Evolutionary conservation across 2,888 invertebrate species (phyloP).

Genomic region (Ceratothoa steindachneri): DNA sequence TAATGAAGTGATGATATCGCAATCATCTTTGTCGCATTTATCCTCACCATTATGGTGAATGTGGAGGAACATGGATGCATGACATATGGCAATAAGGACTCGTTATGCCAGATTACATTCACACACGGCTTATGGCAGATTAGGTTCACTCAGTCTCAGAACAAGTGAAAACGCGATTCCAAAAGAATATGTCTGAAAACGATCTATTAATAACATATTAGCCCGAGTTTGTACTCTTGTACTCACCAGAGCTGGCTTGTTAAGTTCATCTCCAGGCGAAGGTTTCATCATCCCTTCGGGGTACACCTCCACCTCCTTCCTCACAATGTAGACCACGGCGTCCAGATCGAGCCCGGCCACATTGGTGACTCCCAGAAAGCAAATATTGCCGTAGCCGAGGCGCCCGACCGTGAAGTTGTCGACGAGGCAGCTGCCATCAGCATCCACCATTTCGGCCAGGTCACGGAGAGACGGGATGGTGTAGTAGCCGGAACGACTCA

Average conservation of each 20-base stretch:
- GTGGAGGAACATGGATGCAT: too few species aligned
- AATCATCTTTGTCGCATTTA: too few species aligned
- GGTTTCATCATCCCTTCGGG: slow-evolving; percentile 86
- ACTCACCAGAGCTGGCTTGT: slow-evolving; percentile 71
- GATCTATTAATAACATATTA: too few species aligned
- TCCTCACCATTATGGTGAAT: too few species aligned
- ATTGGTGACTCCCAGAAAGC: slow-evolving; percentile 77
- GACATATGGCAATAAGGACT: too few species aligned
- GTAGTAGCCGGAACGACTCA: slow-evolving; percentile 81
- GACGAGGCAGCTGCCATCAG: slow-evolving; percentile 72
- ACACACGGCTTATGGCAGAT: too few species aligned
- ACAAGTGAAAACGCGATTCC: too few species aligned
- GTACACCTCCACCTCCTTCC: slow-evolving; percentile 92
- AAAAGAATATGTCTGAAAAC: too few species aligned
- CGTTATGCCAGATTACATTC: too few species aligned
- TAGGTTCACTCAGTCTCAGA: too few species aligned
- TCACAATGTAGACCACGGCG: slow-evolving; percentile 59
- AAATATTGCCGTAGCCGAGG: slow-evolving; percentile 83
- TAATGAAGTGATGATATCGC: too few species aligned
- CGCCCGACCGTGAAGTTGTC: slow-evolving; percentile 84
- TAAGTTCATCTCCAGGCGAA: slow-evolving; percentile 77
- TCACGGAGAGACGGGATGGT: slow-evolving; percentile 81
- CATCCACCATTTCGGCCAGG: slow-evolving; percentile 64
- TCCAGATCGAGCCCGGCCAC: slow-evolving; percentile 62
- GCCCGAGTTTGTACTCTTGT: too few species aligned